phyloP scores from a whole-genome alignment of 2,797 vertebrate genomes.

The Pseudotriccus pelzelni region DNA sequence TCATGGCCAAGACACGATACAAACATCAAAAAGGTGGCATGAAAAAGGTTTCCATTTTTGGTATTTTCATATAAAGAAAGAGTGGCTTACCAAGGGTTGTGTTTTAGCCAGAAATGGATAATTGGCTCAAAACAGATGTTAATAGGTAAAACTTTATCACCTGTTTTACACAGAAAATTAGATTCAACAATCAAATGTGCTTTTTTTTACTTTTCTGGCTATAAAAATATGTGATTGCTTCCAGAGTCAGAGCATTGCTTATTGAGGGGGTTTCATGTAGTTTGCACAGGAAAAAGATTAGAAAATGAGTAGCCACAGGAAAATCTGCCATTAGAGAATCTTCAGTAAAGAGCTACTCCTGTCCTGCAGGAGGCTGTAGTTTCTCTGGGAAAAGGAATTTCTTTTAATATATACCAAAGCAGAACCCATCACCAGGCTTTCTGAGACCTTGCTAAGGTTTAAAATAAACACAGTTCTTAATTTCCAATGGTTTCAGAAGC shows the following conservation, averaged over 20 bases:
- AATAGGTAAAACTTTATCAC: conserved; percentile 63
- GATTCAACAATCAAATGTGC: conserved; percentile 4
- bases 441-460: background rate
- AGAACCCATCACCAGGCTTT: background rate
- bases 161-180: conserved; percentile 58
- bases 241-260: conserved; percentile 20
- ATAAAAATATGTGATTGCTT: conserved; percentile 46
- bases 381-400: background rate
- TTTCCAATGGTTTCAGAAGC: background rate
- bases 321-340: background rate
- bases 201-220: background rate
- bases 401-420: background rate
- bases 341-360: background rate
- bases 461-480: background rate
- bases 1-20: rapidly evolving
- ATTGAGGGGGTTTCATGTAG: background rate
- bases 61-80: background rate
- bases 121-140: conserved; percentile 58
- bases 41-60: background rate
- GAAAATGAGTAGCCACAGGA: background rate
- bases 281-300: background rate
- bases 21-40: background rate
- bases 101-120: conserved; percentile 35
- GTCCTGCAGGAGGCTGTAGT: background rate
- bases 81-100: background rate